Base-by-base conservation (phyloP, 2,797 vertebrate species). In the Mormyrus hasselquistii region DNA sequence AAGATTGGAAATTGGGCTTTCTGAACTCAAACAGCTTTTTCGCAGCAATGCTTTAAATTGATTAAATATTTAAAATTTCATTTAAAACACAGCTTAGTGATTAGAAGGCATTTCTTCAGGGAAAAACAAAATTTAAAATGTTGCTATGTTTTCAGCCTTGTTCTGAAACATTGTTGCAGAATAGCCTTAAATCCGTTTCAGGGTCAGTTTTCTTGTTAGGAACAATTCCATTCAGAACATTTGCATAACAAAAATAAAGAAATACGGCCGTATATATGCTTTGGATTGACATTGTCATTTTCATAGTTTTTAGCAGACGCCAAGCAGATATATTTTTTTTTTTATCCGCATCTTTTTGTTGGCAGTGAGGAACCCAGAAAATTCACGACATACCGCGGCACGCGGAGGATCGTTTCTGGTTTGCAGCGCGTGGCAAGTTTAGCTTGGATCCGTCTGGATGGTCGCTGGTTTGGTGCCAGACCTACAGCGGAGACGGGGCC, bases 401-500 rank as follows among this genome's bases (percentile, higher is more conserved):
- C 9, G 62, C 62, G 3, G 25, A 29, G 62, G 62, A 69, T 25
- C 34, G 62, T 29, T 8, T 41, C 55, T 10, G 3, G 55, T 5
- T 16, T 38, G 38, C 53, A 34, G 52, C 14, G 55, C 12, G 29
- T 44, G 25, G 52, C 16, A 10, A 22, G 86, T 59, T 16, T 34
- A 65, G 86, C 34, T 34, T n/a, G 55, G 8, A 38, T 29, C 49
- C 19, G 34, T 62, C 14, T 62, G 53, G 19, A 47, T 47, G 55
- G 44, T 14, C 12, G 10, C 41, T 57, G 47, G 47, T 57, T 38
- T 22, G 22, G 55, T 59, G 38, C 88, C 88, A 85, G 38, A 38
- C 88, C 82, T 82, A 86, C 55, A 65, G 88, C 44, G 25, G 76
- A 84, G n/a, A n/a, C 38, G 0, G 88, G 14, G 55, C 53, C 88